Base-by-base conservation (phyloP, 2,797 vertebrate genomes). In the Sarcophilus harrisii region DNA sequence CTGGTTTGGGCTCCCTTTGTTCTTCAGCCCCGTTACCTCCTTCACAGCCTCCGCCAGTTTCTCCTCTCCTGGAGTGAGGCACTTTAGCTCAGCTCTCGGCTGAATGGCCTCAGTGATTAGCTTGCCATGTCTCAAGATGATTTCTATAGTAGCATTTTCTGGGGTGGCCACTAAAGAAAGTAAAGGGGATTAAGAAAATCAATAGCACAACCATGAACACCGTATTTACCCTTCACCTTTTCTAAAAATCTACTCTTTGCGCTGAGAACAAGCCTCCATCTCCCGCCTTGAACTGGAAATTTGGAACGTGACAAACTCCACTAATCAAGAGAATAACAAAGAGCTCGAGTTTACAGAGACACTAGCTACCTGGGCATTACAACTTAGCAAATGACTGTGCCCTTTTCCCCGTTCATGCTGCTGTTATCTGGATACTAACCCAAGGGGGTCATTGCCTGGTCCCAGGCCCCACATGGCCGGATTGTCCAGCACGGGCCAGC, bases 101-200 rank as follows among this genome's bases (percentile, higher is more conserved):
- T 97, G 97, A 92, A 98, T 95, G 60, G 98, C 98, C 95, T 98
- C 98, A 0, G 91, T 96, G 94, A 99, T 98, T 95, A 98, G 92
- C 24, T 96, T 96, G 96, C 93, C 97, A 94, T 99, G 98, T 90
- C 92, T 95, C 92, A 98, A 97, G 94, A 99, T 62, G 58, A 98
- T 97, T 93, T 98, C 98, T 10, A 98, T 94, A 81, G 97, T 97
- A 87, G 97, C 90, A 66, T 94, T 97, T 95, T 98, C 98, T 0
- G 95, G 98, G 93, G 96, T 95, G 87, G 95, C 95, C 97, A 98
- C 98, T 99, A 97, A 94, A 97, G 93, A 89, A 57, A 94, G n/a
- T 59, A 62, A 57, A 97, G 54, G 12, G 14, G 91, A 91, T 73
- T 95, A 21, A 89, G 59, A 96, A 81, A 90, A 9, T 95, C 62